These are phyloP conservation scores for Poeciliopsis turrubarensis DNA, from an alignment of 2,113 vertebrate genomes.

Conservation along the genomic window DNA sequence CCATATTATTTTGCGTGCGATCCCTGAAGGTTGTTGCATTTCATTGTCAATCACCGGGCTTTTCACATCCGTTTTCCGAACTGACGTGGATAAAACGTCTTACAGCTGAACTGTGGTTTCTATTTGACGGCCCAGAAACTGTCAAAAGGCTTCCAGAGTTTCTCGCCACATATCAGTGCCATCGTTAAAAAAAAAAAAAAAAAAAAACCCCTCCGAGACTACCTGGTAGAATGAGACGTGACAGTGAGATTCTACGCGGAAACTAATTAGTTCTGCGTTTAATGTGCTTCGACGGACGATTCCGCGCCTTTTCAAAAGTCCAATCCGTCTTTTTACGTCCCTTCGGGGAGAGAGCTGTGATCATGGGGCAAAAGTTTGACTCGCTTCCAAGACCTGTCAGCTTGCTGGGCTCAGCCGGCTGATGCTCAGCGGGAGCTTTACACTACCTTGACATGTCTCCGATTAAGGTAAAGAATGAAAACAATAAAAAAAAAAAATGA, in stretches of 20 bases:
- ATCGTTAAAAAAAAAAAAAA: not conserved
- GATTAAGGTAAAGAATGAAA: not conserved
- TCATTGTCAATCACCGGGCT: too few relatives aligned
- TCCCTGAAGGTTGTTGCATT: too few relatives aligned
- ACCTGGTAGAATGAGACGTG: conserved; percentile 16
- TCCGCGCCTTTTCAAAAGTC: conserved; percentile 11
- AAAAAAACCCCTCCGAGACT: conserved; percentile 8
- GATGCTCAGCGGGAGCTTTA: conserved; percentile 35
- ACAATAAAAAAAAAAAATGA: too few relatives aligned
- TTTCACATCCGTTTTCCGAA: not conserved
- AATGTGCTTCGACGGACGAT: conserved; percentile 29
- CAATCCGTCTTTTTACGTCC: conserved; percentile 21
- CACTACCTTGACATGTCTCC: conserved; percentile 21
- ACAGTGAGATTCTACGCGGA: conserved; percentile 23
- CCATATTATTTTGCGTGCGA: too few relatives aligned
- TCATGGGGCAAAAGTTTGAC: conserved; percentile 19
- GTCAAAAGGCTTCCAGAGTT: conserved; percentile 20
- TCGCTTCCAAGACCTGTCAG: conserved; percentile 16
- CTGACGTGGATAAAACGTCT: not conserved
- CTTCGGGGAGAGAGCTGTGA: conserved; percentile 24
- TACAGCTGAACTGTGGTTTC: conserved; percentile 6
- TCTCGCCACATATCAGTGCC: conserved; percentile 8
- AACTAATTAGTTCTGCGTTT: conserved; percentile 42
- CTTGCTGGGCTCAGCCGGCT: conserved; percentile 10
- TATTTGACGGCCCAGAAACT: conserved; percentile 10